Evolutionary conservation across 2,888 invertebrate species (phyloP).

Genomic region (Drosophila tripunctata): DNA sequence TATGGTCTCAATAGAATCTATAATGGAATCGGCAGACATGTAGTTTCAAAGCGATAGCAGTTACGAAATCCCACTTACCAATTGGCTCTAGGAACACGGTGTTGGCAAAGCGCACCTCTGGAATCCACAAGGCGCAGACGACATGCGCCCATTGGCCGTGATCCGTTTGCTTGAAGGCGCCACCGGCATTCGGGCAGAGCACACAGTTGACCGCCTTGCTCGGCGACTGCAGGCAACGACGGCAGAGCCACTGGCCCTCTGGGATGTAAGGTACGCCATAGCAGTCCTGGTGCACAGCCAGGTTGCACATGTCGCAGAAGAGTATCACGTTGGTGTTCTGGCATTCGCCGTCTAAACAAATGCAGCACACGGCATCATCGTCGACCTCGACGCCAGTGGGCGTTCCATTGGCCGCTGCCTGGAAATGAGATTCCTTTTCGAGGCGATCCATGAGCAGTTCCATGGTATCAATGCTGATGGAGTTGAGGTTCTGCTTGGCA

Average conservation of each 20-base stretch:
- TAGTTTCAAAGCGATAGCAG: background rate
- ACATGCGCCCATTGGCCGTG: constrained; percentile 98
- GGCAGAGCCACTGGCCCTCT: constrained; percentile 98
- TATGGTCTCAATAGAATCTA: constrained; percentile 97
- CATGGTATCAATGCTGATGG: constrained; percentile 94
- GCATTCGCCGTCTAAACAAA: constrained; percentile 99
- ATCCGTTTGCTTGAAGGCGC: constrained; percentile 99
- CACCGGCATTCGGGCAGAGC: constrained; percentile 98
- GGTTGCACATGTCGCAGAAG: constrained; percentile 99
- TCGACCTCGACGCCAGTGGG: constrained; percentile 93
- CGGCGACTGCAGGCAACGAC: constrained; percentile 97
- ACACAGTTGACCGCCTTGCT: constrained; percentile 98
- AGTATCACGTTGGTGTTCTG: constrained; percentile 99
- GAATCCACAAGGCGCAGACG: constrained; percentile 99
- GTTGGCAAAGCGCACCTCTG: constrained; percentile 98
- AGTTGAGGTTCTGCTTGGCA: constrained; percentile 88
- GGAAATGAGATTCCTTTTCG: constrained; percentile 98
- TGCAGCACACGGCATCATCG: constrained; percentile 99
- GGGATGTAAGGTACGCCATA: constrained; percentile 98
- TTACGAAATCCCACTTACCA: constrained; percentile 85
- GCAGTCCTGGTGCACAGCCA: constrained; percentile 99
- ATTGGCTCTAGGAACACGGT: constrained; percentile 99
- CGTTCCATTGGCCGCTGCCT: constrained; percentile 89
- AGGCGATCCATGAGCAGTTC: constrained; percentile 98
- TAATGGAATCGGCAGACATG: background rate